phyloP scores from a whole-genome alignment of 1,140 invertebrate genomes.

The Vanessa tameamea region DNA sequence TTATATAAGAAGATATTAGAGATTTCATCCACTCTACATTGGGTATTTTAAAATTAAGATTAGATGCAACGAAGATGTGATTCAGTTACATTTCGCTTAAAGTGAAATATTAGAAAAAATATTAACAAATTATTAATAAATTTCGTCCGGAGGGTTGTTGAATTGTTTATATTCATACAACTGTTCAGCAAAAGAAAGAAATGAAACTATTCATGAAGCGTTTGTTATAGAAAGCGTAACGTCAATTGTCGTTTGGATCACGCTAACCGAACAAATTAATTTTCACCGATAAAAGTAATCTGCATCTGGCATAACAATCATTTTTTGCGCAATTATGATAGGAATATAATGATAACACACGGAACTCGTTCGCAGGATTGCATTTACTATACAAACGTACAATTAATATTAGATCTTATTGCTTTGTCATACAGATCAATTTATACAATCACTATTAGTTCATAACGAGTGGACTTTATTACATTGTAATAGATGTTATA shows the following conservation, averaged over 20 bases:
- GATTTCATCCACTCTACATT: too few species aligned
- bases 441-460: slow-evolving; percentile 1
- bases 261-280: slow-evolving; percentile 15
- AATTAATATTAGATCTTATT: slow-evolving; percentile 14
- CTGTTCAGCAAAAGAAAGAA: background rate
- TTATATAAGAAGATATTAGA: too few species aligned
- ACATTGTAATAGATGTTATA: slow-evolving; percentile 21
- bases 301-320: slow-evolving; percentile 35
- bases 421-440: slow-evolving; percentile 8
- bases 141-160: too few species aligned
- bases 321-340: slow-evolving; percentile 43
- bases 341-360: slow-evolving; percentile 44
- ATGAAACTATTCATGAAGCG: background rate
- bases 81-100: too few species aligned
- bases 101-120: too few species aligned
- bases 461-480: slow-evolving; percentile 4
- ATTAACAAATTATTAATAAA: too few species aligned
- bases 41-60: too few species aligned
- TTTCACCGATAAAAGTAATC: slow-evolving; percentile 22
- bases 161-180: too few species aligned
- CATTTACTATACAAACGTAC: slow-evolving; percentile 17
- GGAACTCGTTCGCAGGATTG: slow-evolving; percentile 35
- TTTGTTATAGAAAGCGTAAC: slow-evolving; percentile 10
- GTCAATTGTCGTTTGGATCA: slow-evolving; percentile 4
- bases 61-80: too few species aligned